These are phyloP conservation scores for Euura saliciscinereae DNA, from an alignment of 1,140 invertebrate genomes.

Conservation along the genomic window DNA sequence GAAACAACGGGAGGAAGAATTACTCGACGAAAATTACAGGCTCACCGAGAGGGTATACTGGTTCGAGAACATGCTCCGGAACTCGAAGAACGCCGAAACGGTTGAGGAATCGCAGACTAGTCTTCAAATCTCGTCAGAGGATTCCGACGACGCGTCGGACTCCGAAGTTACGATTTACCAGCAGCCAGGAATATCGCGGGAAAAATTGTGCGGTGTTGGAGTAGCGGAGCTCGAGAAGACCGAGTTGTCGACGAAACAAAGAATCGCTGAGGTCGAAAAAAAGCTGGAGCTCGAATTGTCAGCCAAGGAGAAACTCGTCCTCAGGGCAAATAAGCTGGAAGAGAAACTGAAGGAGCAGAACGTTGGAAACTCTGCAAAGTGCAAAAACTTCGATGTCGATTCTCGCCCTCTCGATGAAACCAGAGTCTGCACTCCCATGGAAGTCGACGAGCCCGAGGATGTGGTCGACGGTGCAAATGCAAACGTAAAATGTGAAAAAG, in stretches of 20 bases:
- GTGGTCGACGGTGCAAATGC: neutral
- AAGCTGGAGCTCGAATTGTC: constrained; percentile 15
- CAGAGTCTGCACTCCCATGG: constrained; percentile 13
- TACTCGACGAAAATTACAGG: constrained; percentile 45
- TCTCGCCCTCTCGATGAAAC: neutral
- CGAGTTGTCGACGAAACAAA: constrained; percentile 35
- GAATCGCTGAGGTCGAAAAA: constrained; percentile 49
- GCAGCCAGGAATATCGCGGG: too few relatives aligned
- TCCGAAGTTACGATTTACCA: too few relatives aligned
- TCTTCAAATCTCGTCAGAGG: neutral
- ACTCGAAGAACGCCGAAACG: neutral
- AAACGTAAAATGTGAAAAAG: neutral
- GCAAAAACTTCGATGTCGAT: constrained; percentile 24
- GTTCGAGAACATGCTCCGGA: constrained; percentile 40
- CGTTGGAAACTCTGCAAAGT: too few relatives aligned
- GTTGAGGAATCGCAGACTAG: neutral
- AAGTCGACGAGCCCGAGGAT: neutral
- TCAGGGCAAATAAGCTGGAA: neutral
- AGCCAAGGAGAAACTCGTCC: constrained; percentile 31
- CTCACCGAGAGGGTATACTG: constrained; percentile 39
- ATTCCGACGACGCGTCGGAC: neutral
- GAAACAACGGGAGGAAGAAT: constrained; percentile 44
- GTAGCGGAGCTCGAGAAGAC: constrained; percentile 28
- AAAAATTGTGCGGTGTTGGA: too few relatives aligned
- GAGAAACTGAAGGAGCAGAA: constrained; percentile 27